Percentiles rank a stretch among this genome's conserved stretches.
Evolutionary conservation across 2,113 vertebrate species (phyloP).

Genomic region (Lycaon pictus): DNA sequence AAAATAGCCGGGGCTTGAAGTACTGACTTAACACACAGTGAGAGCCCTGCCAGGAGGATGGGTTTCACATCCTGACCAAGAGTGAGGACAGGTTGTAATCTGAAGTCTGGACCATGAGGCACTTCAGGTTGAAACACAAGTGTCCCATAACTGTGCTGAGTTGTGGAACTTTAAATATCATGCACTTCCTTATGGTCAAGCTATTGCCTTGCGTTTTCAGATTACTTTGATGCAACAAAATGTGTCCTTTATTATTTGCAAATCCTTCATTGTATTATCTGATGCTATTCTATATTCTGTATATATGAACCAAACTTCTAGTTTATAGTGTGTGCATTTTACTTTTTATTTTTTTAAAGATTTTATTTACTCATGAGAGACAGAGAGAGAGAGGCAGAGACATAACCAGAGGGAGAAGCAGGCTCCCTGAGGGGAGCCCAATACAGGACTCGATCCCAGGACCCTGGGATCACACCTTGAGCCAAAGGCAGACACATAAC

Average conservation of each 20-base stretch:
- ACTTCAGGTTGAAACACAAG: not conserved
- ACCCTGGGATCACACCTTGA: no score
- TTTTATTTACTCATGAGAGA: no score
- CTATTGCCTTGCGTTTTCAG: not conserved
- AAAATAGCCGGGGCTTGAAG: not conserved
- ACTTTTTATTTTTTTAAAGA: no score
- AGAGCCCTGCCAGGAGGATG: no score
- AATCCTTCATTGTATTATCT: not conserved
- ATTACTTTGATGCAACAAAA: not conserved
- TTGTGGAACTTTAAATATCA: not conserved
- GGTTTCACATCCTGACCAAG: fast-evolving
- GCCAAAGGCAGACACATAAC: no score
- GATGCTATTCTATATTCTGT: not conserved
- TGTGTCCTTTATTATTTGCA: not conserved
- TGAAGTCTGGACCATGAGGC: not conserved
- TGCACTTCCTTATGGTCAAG: not conserved
- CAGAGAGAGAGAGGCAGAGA: no score
- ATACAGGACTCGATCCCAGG: no score
- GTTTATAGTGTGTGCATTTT: not conserved
- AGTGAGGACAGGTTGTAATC: not conserved
- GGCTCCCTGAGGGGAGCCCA: no score
- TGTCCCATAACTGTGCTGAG: not conserved
- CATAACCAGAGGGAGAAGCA: no score
- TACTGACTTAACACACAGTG: fast-evolving
- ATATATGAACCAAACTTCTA: not conserved